These are phyloP conservation scores for mouse (Mus musculus) DNA, from an alignment of 2,113 vertebrate species.

Conservation along the genomic window GRCm39 chr17:52632501-52633000, in stretches of 20 bases:
- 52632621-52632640: slow-evolving; percentile 20
- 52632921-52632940: background rate
- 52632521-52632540: background rate
- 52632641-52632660: background rate
- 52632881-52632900: background rate
- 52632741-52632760: background rate
- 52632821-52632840: background rate
- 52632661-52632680: background rate
- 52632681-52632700: background rate
- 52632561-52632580: background rate
- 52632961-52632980: background rate
- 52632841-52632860: background rate
- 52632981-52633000: background rate
- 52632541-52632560: background rate
- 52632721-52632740: background rate
- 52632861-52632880: no score
- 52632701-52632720: background rate
- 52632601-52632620: background rate
- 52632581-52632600: slow-evolving; percentile 37
- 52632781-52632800: background rate
- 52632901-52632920: background rate
- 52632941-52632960: background rate
- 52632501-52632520: no score
- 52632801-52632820: background rate
- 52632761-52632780: background rate